Conservation (phyloP, 2,888 invertebrate genomes). For the Polymixis flavicincta region DNA sequence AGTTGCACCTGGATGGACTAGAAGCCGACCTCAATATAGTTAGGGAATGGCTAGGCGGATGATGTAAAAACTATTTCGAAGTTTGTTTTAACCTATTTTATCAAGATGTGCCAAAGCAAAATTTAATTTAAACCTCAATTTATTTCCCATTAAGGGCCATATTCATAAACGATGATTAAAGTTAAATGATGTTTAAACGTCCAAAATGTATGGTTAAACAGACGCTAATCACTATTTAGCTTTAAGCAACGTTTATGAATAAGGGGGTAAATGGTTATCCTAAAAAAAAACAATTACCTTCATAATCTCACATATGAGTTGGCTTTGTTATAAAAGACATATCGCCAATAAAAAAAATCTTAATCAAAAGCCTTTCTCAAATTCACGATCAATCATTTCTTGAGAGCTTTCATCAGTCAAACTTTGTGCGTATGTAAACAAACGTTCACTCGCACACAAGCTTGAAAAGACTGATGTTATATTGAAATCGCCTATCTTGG, state of each 20-base stretch:
- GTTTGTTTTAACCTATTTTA: not conserved
- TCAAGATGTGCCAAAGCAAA: too few relatives aligned
- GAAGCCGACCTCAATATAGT: too few relatives aligned
- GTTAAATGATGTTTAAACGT: too few relatives aligned
- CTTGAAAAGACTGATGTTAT: constrained; percentile 22
- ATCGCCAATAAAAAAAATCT: constrained; percentile 25
- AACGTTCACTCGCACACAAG: not conserved
- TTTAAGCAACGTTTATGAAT: too few relatives aligned
- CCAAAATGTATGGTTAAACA: too few relatives aligned
- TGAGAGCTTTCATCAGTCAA: constrained; percentile 41
- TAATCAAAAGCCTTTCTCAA: constrained; percentile 39
- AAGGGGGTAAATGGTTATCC: not conserved
- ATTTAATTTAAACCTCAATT: not conserved
- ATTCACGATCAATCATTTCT: constrained; percentile 40
- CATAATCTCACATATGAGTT: not conserved
- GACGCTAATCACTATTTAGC: too few relatives aligned
- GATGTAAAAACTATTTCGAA: too few relatives aligned
- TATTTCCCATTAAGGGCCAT: too few relatives aligned
- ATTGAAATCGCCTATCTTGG: constrained; percentile 9
- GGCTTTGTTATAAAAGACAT: constrained; percentile 22
- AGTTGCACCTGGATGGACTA: too few relatives aligned
- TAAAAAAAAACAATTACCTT: constrained; percentile 4
- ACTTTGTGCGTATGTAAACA: constrained; percentile 25
- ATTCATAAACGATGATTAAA: too few relatives aligned
- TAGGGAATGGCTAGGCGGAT: too few relatives aligned